These are phyloP conservation scores for Leptinotarsa juncta DNA, from an alignment of 2,888 invertebrate species.

Conservation along the genomic window DNA sequence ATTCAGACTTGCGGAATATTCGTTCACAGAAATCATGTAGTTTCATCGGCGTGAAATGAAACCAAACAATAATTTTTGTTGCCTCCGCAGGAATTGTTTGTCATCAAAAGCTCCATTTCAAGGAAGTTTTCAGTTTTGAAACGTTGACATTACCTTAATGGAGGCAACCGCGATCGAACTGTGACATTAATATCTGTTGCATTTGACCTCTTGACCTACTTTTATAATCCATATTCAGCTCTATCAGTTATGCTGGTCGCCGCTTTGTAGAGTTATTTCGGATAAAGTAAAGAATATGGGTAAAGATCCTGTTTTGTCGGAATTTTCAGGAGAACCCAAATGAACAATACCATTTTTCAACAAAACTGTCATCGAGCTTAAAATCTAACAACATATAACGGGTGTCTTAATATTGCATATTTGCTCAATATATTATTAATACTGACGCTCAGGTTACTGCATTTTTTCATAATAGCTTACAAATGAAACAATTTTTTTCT, in stretches of 20 bases:
- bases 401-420: no score
- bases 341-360: no score
- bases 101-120: neutral
- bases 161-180: conserved; percentile 16
- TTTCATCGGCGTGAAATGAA: neutral
- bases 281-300: no score
- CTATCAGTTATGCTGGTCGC: neutral
- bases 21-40: neutral
- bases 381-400: no score
- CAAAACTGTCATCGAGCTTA: no score
- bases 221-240: conserved; percentile 11
- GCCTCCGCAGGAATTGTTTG: neutral
- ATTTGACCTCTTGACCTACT: conserved; percentile 21
- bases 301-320: no score
- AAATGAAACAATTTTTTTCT: no score
- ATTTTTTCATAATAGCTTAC: no score
- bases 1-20: neutral
- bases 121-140: neutral
- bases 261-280: neutral
- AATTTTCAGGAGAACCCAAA: no score
- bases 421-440: no score
- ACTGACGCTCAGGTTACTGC: no score
- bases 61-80: neutral
- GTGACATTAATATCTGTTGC: conserved; percentile 25
- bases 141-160: conserved; percentile 9